Evolutionary conservation across 1,140 invertebrate genomes (phyloP), one percentile per base, ranked within the genome.

Genomic region (Zaprionus vittiger): DNA sequence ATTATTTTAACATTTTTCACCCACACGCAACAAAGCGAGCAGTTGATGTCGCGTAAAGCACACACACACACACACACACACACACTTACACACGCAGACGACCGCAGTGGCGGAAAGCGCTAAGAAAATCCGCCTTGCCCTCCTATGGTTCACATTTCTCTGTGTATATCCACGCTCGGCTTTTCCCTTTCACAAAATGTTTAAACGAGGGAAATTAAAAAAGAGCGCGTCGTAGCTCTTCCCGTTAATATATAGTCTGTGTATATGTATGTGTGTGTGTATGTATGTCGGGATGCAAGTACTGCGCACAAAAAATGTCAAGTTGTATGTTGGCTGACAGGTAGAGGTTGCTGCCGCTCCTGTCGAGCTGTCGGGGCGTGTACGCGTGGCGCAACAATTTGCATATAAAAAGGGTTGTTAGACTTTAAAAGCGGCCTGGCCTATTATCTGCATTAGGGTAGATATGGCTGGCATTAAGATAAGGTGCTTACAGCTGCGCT

Each of bases 361-460:
- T 56, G 54, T 56, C 54, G 54, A 54, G 47, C 47, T 52, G 47
- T 52, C 47, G 47, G 73, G 79, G 82, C 83, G 79, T 84, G 37
- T 81, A 73, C 84, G 84, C 83, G 81, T 83, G 71, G 82, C 73
- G 81, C 86, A 90, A 90, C 85, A 90, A 90, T 90, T 90, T 90
- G 81, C 86, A 85, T 90, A 90, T 90, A 90, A 90, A 90, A 90
- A 90, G 85, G 85, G 85, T 90, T 90, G 85, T 90, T 90, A 85
- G 85, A 90, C 79, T 82, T 90, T 90, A 90, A 90, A 90, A 85
- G 86, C 85, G 80, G 81, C 75, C 81, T 74, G 82, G 82, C 79
- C 86, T 85, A 90, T 90, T 90, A 90, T 90, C 89, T 90, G 81
- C 80, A 85, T 91, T 90, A 90, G 86, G 77, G 79, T 66, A 90